Evolutionary conservation across 2,888 invertebrate genomes (phyloP).

Genomic region (Hydrotaea diabolus): DNA sequence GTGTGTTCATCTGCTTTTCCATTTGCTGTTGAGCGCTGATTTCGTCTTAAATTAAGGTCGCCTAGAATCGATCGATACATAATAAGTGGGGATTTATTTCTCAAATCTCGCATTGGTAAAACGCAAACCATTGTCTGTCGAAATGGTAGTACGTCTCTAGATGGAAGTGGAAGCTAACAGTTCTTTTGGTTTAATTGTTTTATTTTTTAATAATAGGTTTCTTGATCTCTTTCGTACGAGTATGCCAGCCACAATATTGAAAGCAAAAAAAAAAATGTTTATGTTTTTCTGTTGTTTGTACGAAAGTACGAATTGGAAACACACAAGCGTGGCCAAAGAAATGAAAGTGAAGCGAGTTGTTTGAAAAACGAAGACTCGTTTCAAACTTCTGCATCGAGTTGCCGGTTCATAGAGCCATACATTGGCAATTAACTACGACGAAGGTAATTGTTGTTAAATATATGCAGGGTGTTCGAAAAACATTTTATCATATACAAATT

Average conservation of each 20-base stretch:
- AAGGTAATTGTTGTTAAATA: neutral
- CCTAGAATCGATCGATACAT: constrained; percentile 40
- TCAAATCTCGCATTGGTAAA: constrained; percentile 7
- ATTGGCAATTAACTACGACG: neutral
- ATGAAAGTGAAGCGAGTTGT: constrained; percentile 26
- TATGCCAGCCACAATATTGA: neutral
- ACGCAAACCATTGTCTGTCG: neutral
- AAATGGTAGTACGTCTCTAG: neutral
- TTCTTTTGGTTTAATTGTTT: constrained; percentile 25
- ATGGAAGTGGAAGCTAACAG: neutral
- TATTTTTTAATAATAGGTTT: constrained; percentile 11
- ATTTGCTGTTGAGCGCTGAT: neutral
- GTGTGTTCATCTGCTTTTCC: neutral
- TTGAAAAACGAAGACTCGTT: neutral
- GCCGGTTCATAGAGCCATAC: neutral
- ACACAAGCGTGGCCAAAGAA: constrained; percentile 7
- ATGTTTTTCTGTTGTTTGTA: neutral
- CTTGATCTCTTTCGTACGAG: constrained; percentile 17
- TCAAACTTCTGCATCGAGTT: neutral
- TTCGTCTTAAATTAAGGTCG: constrained; percentile 31
- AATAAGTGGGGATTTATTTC: constrained; percentile 19
- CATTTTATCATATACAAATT: too few species aligned
- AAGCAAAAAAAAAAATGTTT: neutral
- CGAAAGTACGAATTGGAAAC: neutral
- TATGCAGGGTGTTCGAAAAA: neutral